Base-by-base conservation (phyloP, 2,797 vertebrate species). In the Tapera naevia region DNA sequence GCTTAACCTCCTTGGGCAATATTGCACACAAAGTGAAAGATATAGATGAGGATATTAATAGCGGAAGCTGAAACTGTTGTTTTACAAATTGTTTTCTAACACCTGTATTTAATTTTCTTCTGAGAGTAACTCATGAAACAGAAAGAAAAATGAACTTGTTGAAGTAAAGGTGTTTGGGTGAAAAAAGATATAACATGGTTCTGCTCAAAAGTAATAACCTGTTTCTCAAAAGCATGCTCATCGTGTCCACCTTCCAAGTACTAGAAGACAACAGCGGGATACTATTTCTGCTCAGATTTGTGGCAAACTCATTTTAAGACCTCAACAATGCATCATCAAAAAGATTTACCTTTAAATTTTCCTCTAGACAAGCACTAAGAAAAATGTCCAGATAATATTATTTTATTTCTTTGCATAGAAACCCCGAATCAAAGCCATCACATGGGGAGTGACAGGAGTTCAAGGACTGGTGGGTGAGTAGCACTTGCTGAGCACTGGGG, bases 401-500 rank as follows among this genome's bases (percentile, higher is more conserved):
- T 53, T 46, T 43, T 10, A 5, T 41, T 51, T 75, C 37, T 72
- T 73, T 82, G 45, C 45, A 50, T 27, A 50, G 7, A 56, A 80
- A 25, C 9, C 43, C 50, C 50, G 71, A 64, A 69, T 9, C 32
- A 73, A 69, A 94, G 33, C 33, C 1, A 2, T 39, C 35, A 27
- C 1, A 30, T 13, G 2, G 7, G 25, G 9, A 57, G 3, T 8
- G n/a, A 64, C 27, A 70, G 51, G 30, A 78, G 50, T 27, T 70
- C 18, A 60, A 60, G 61, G 18, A 71, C 17, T 5, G 2, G 35
- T 0, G 0, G 15, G 15, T 7, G 2, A 80, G 19, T 4, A 91
- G 48, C 41, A 41, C 18, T 76, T 82, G 32, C 35, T 48, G 48
- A 25, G 50, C 1, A 3, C 50, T 14, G 37, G 16, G 10, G 13